phyloP scores from a whole-genome alignment of 2,797 vertebrate genomes.

The Esox masquinongy region DNA sequence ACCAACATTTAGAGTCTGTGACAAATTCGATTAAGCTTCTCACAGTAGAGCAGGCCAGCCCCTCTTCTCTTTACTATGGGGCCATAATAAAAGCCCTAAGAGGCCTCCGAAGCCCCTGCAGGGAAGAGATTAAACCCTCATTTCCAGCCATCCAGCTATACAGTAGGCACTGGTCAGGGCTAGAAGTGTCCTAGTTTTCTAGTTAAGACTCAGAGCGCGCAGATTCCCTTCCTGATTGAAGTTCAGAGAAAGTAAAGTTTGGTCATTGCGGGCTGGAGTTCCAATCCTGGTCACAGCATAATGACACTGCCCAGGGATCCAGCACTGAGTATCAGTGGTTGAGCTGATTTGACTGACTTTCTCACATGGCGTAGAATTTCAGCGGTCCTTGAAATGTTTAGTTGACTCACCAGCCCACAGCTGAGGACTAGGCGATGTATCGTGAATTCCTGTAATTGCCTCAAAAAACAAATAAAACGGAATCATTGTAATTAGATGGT shows the following conservation, averaged over 20 bases:
- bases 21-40: constrained; percentile 8
- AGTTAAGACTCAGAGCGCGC: neutral
- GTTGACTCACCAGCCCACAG: constrained; percentile 9
- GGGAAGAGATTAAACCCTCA: neutral
- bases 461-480: constrained; percentile 9
- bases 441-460: neutral
- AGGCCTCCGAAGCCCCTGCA: neutral
- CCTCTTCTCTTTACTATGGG: neutral
- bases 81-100: neutral
- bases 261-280: too few species aligned
- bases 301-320: too few species aligned
- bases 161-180: too few species aligned
- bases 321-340: too few species aligned
- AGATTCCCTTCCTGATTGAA: neutral
- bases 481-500: constrained; percentile 10
- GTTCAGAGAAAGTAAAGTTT: neutral
- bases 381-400: neutral
- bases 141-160: neutral
- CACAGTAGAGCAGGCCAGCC: neutral
- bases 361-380: neutral
- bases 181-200: neutral
- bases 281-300: too few species aligned
- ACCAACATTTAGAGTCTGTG: constrained; percentile 9
- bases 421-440: neutral
- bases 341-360: too few species aligned